Conservation (phyloP, 2,113 vertebrate species). For the Rhea pennata region DNA sequence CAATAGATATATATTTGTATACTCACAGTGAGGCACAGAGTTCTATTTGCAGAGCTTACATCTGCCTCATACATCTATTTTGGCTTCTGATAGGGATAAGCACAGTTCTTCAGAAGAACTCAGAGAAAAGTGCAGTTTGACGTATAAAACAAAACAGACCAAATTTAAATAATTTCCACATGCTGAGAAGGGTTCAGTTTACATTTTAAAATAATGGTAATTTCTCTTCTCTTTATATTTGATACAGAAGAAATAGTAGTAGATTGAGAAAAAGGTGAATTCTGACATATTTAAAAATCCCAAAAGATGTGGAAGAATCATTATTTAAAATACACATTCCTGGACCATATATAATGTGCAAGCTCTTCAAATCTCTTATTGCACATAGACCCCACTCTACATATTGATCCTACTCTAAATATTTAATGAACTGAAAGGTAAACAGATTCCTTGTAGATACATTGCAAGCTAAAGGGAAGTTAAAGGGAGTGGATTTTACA, state of each 20-base stretch:
- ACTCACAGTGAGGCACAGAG: not conserved
- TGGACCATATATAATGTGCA: not conserved
- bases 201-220: not conserved
- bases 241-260: not conserved
- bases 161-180: not conserved
- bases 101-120: not conserved
- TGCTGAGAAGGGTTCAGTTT: not conserved
- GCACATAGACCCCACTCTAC: not conserved
- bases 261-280: not conserved
- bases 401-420: not conserved
- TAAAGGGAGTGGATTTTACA: not conserved
- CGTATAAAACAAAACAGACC: not conserved
- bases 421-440: not conserved
- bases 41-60: not conserved
- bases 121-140: not conserved
- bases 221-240: not conserved
- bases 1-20: fast-evolving
- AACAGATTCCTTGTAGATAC: not conserved
- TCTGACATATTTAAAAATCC: not conserved
- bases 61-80: not conserved
- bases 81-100: not conserved
- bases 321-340: not conserved
- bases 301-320: not conserved
- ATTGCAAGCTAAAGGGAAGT: not conserved
- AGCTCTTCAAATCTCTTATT: not conserved